Evolutionary conservation across 2,797 vertebrate species (phyloP), one percentile per base, ranked within the genome.

Genomic region (Anisognathus igniventris): DNA sequence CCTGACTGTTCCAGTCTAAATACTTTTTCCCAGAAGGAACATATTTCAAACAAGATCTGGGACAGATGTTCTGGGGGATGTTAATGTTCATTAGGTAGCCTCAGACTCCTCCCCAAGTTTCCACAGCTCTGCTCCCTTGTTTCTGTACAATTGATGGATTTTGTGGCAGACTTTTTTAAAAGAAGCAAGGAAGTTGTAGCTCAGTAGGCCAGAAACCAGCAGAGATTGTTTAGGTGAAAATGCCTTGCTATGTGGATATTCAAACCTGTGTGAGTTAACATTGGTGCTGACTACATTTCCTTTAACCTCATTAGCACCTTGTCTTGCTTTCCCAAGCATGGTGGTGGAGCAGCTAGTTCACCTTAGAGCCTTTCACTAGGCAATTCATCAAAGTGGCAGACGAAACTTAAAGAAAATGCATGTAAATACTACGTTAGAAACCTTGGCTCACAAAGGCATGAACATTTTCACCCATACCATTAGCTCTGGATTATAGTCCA

Each of bases 321-420:
- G 48, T 93, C 70, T 86, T 94, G 92, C 97, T 98, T 97, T 97
- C 97, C 97, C 97, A 97, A 97, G 97, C 95, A 92, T 50, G 58
- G 45, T 86, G 92, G 90, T 97, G 96, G 92, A 91, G 44, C 62
- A 95, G 56, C 78, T 72, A 79, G 67, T 90, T 96, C 76, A 88
- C 93, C 89, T 91, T 86, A 84, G 62, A 77, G 72, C 33, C 37
- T 78, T 91, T 78, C 64, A 22, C 51, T 64, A 33, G 66, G 92
- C 72, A 85, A 95, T 92, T 90, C 75, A 95, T 94, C 96, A 92
- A 81, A 75, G 57, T 83, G 85, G 84, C 73, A 87, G 65, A 62
- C 40, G 37, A 92, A 77, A 80, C 91, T 89, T 73, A 72, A 94
- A 94, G 92, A 88, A 95, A 96, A 87, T 53, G 42, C 56, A 81